Percentiles rank a stretch among this genome's conserved stretches.
phyloP scores from a whole-genome alignment of 2,888 invertebrate genomes.

The Ichneumoninae sp. region DNA sequence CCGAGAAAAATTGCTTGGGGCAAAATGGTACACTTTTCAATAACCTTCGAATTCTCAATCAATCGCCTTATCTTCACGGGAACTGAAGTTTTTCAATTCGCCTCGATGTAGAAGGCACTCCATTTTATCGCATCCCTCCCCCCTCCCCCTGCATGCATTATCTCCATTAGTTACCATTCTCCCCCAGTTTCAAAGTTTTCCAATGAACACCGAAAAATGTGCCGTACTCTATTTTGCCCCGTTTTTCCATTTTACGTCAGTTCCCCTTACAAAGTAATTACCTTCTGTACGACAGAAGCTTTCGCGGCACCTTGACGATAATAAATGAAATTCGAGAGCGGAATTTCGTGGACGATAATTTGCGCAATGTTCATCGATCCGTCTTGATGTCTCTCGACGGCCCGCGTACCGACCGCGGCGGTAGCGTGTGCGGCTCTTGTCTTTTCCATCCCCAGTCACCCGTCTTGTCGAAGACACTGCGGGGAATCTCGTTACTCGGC shows the following conservation, averaged over 20 bases:
- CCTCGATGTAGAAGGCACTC: too few species aligned
- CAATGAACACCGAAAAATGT: neutral
- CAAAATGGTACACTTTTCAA: too few species aligned
- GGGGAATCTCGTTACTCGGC: conserved; percentile 68
- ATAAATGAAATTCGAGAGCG: neutral
- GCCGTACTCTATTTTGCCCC: neutral
- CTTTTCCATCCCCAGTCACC: conserved; percentile 38
- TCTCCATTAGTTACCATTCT: too few species aligned
- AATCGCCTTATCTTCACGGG: too few species aligned
- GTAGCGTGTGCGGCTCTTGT: neutral
- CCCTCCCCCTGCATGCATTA: too few species aligned
- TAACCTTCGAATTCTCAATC: too few species aligned
- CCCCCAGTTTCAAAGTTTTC: too few species aligned
- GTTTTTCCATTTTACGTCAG: neutral
- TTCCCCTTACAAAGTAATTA: neutral
- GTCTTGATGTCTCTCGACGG: neutral
- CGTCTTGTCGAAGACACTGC: conserved; percentile 48
- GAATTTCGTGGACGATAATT: neutral
- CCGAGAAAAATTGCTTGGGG: too few species aligned
- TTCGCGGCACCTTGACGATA: neutral
- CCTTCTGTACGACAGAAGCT: neutral
- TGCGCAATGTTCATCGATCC: conserved; percentile 34
- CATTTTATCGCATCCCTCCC: too few species aligned
- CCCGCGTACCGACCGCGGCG: neutral
- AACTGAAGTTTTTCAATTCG: too few species aligned